Conservation (phyloP, 2,797 vertebrate genomes). For the Peromyscus nudipes region DNA sequence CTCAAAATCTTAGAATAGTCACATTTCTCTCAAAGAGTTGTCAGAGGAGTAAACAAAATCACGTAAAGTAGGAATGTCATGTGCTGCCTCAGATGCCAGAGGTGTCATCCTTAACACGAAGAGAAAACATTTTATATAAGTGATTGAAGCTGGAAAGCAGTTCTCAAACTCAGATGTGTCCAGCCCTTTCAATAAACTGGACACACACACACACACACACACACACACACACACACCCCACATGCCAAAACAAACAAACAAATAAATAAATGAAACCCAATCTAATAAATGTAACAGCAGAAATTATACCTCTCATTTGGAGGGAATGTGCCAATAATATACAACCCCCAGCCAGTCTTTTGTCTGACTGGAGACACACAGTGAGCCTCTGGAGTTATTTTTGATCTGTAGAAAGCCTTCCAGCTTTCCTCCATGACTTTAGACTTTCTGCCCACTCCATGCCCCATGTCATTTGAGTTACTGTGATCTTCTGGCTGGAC, state of each 20-base stretch:
- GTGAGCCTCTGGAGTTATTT: neutral
- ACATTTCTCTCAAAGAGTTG: neutral
- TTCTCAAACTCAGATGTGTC: neutral
- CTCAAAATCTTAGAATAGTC: neutral
- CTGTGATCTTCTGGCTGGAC: constrained; percentile 19
- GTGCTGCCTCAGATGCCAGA: neutral
- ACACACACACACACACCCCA: too few relatives aligned
- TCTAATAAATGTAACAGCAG: constrained; percentile 32
- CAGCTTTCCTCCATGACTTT: constrained; percentile 30
- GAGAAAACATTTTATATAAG: neutral
- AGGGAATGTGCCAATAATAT: neutral
- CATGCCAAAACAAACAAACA: neutral
- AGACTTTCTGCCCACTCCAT: constrained; percentile 18
- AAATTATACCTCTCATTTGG: constrained; percentile 38
- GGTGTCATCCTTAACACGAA: neutral
- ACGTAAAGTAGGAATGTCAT: neutral
- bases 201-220: too few relatives aligned
- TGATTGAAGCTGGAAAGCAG: neutral
- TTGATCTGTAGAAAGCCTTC: constrained; percentile 35
- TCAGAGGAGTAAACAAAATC: neutral
- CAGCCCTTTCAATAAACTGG: neutral
- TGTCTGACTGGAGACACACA: constrained; percentile 56
- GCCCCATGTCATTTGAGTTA: neutral
- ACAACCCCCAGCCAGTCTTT: neutral
- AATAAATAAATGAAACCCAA: neutral